Evolutionary conservation across 92 coral and sea anemone species (phyloP).

Genomic region (Porites lobata): DNA sequence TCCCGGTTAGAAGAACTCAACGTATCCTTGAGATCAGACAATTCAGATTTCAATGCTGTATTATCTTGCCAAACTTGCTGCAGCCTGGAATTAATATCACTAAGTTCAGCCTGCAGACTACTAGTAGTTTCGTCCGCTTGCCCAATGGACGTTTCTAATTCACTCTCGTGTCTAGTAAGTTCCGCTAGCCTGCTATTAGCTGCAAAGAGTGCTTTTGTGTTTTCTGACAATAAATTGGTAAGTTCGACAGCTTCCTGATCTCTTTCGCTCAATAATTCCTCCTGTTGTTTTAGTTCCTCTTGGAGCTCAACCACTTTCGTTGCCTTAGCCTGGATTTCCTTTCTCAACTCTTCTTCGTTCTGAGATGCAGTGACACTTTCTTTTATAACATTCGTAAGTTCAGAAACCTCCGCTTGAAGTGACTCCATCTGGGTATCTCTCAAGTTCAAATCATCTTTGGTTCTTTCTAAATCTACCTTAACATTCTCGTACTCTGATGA

Average conservation of each 20-base stretch:
- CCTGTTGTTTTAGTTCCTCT: neutral
- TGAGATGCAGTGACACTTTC: slow-evolving; percentile 23
- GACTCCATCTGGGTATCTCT: slow-evolving; percentile 15
- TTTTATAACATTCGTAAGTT: slow-evolving; percentile 25
- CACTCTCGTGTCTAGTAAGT: neutral
- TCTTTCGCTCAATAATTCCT: neutral
- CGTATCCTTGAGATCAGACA: slow-evolving; percentile 39
- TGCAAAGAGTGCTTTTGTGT: neutral
- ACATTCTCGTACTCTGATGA: slow-evolving; percentile 3
- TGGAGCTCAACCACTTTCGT: slow-evolving; percentile 24
- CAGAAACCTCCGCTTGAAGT: slow-evolving; percentile 27
- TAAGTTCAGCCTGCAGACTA: slow-evolving; percentile 31
- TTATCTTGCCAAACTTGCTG: slow-evolving; percentile 30
- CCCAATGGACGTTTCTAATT: slow-evolving; percentile 12
- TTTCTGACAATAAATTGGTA: neutral
- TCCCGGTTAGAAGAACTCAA: slow-evolving; percentile 28
- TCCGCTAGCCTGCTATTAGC: slow-evolving; percentile 1
- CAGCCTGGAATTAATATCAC: slow-evolving; percentile 32
- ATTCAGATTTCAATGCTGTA: slow-evolving; percentile 36
- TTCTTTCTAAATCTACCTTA: slow-evolving; percentile 17
- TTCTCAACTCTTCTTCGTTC: slow-evolving; percentile 39
- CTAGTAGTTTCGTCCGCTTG: slow-evolving; percentile 8
- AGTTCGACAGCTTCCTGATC: slow-evolving; percentile 29
- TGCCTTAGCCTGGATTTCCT: slow-evolving; percentile 29
- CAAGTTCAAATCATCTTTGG: slow-evolving; percentile 15